These are phyloP conservation scores for Gymnodraco acuticeps DNA, from an alignment of 2,797 vertebrate genomes.

Conservation along the genomic window DNA sequence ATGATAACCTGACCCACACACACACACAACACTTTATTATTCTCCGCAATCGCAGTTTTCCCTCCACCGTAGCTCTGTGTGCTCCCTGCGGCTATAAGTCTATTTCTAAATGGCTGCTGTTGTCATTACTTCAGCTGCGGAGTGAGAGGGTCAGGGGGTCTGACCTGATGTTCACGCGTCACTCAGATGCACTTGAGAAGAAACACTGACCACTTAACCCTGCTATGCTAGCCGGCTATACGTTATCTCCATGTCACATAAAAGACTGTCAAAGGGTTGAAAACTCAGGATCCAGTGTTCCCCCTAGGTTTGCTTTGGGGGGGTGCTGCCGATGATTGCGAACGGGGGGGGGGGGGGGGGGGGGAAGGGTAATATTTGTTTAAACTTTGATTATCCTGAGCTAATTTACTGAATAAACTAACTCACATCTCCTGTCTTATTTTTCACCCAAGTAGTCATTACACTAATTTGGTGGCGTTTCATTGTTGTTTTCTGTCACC, in stretches of 20 bases:
- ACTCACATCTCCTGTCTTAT: too few species aligned
- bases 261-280: slow-evolving; percentile 19
- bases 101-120: slow-evolving; percentile 56
- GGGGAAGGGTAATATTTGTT: too few species aligned
- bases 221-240: slow-evolving; percentile 17
- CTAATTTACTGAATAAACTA: too few species aligned
- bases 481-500: too few species aligned
- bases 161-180: slow-evolving; percentile 60
- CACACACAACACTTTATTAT: slow-evolving; percentile 57
- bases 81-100: slow-evolving; percentile 36
- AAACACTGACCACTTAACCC: slow-evolving; percentile 72
- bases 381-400: too few species aligned
- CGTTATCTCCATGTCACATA: slow-evolving; percentile 29
- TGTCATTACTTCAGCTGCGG: slow-evolving; percentile 43
- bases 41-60: slow-evolving; percentile 40
- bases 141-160: slow-evolving; percentile 58
- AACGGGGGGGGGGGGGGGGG: too few species aligned
- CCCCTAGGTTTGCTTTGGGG: not conserved
- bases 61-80: slow-evolving; percentile 42
- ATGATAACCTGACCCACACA: slow-evolving; percentile 53
- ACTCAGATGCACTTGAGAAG: slow-evolving; percentile 66
- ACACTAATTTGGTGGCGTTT: too few species aligned
- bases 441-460: too few species aligned
- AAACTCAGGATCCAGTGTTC: not conserved
- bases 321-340: too few species aligned